Conservation (phyloP, 2,888 invertebrate species). For the Beris chalybata region DNA sequence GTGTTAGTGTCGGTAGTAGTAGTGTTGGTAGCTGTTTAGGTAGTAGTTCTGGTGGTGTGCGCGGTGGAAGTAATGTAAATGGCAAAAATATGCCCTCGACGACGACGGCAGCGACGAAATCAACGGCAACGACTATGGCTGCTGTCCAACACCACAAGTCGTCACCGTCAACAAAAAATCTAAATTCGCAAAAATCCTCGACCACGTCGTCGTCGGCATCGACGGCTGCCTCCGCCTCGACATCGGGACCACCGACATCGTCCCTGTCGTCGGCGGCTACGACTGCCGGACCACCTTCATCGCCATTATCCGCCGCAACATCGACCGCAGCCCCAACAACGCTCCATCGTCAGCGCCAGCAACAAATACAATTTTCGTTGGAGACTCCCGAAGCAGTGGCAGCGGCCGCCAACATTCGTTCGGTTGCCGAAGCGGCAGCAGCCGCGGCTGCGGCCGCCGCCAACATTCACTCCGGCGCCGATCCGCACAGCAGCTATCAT, state of each 20-base stretch:
- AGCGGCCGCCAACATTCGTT: constrained; percentile 9
- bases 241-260: constrained; percentile 6
- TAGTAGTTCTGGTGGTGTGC: constrained; percentile 39
- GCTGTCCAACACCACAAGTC: constrained; percentile 20
- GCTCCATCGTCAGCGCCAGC: constrained; percentile 46
- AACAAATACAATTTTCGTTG: constrained; percentile 27
- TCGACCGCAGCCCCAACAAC: constrained; percentile 32
- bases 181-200: constrained; percentile 23
- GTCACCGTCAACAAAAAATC: constrained; percentile 11
- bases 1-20: constrained; percentile 40
- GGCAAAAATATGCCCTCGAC: constrained; percentile 45
- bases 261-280: neutral
- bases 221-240: neutral
- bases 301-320: constrained; percentile 29
- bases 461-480: constrained; percentile 41
- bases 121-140: constrained; percentile 27
- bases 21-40: constrained; percentile 34
- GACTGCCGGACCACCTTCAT: constrained; percentile 22
- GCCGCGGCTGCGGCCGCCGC: constrained; percentile 22
- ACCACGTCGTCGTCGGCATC: neutral
- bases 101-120: constrained; percentile 13
- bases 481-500: constrained; percentile 44
- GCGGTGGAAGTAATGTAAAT: constrained; percentile 43
- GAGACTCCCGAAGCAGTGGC: constrained; percentile 8
- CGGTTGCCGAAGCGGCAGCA: constrained; percentile 41